phyloP scores from a whole-genome alignment of 2,113 vertebrate genomes.

The Callocephalon fimbriatum region DNA sequence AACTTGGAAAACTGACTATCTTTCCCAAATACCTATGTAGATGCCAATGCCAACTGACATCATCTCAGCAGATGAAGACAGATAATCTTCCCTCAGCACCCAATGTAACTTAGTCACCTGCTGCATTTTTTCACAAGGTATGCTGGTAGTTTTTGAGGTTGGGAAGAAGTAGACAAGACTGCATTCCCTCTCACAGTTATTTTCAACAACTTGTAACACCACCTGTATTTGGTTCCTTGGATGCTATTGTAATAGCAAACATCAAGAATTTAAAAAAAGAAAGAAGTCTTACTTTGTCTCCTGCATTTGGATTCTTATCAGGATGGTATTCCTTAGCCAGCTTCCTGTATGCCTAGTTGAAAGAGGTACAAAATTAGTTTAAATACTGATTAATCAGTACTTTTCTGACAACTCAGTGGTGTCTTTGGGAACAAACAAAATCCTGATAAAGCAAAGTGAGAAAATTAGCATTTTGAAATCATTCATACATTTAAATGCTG shows the following conservation, averaged over 20 bases:
- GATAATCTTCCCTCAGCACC: neutral
- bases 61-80: neutral
- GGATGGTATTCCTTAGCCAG: conserved; percentile 98
- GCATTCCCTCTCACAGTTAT: neutral
- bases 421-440: neutral
- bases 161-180: neutral
- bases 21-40: neutral
- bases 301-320: conserved; percentile 98
- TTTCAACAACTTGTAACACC: neutral
- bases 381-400: neutral
- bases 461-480: neutral
- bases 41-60: neutral
- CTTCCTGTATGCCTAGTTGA: conserved; percentile 92
- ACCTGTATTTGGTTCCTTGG: neutral
- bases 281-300: conserved; percentile 89
- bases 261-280: neutral
- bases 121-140: neutral
- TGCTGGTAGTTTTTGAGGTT: neutral
- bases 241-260: neutral
- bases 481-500: neutral
- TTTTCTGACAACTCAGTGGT: neutral
- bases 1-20: neutral
- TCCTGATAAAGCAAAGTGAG: neutral
- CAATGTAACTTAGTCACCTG: neutral
- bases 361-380: conserved; percentile 5